These are phyloP conservation scores for Rhinolophus sinicus DNA, from an alignment of 2,113 vertebrate genomes.

Conservation along the genomic window DNA sequence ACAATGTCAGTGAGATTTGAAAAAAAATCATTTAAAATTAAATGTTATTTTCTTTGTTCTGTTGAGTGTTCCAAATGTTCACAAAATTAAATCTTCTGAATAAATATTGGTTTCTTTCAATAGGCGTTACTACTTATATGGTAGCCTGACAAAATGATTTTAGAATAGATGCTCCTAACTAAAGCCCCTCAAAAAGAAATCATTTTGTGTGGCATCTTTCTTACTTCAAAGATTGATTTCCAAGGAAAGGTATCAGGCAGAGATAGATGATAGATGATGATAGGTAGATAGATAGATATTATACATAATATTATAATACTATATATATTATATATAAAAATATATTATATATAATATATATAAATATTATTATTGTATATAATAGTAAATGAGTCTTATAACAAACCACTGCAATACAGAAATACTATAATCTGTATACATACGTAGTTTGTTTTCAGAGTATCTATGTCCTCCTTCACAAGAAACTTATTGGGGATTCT, in stretches of 20 bases:
- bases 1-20: background rate
- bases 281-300: background rate
- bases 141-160: background rate
- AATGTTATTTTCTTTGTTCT: conserved; percentile 5
- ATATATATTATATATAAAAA: background rate
- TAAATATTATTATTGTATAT: background rate
- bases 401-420: background rate
- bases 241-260: background rate
- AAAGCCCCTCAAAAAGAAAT: background rate
- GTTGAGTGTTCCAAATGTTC: background rate
- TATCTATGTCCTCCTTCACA: background rate
- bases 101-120: background rate
- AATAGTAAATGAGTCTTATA: background rate
- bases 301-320: too few species aligned
- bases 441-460: background rate
- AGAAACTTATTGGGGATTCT: background rate
- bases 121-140: background rate
- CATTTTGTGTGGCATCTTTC: background rate
- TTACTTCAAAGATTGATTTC: background rate
- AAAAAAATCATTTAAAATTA: conserved; percentile 13
- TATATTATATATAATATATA: background rate
- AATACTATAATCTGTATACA: background rate
- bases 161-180: background rate
- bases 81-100: background rate
- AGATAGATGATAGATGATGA: background rate